A percentile compares a stretch with the other conserved stretches of the same genome.
phyloP scores from a whole-genome alignment of 1,140 invertebrate species.

The Bradynema listronoti region DNA sequence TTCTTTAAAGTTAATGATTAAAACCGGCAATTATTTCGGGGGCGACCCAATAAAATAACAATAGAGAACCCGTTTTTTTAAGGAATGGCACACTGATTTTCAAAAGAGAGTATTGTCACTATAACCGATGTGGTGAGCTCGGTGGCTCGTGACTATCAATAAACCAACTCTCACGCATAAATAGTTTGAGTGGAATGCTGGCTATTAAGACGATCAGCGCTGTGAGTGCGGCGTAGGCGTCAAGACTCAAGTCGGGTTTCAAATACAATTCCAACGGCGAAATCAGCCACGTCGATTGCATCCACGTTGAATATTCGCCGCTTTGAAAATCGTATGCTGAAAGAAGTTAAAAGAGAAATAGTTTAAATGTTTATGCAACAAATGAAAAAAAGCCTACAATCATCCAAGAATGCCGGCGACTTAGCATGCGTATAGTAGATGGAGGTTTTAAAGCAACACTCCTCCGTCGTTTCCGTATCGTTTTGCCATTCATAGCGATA shows the following conservation, averaged over 20 bases:
- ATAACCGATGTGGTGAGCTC: slow-evolving; percentile 17
- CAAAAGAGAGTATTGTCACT: no score
- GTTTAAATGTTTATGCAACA: not conserved
- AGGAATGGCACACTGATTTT: no score
- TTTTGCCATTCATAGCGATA: slow-evolving; percentile 31
- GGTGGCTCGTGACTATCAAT: slow-evolving; percentile 24
- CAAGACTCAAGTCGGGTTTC: slow-evolving; percentile 18
- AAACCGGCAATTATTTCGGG: no score
- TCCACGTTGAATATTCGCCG: slow-evolving; percentile 30
- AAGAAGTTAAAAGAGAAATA: not conserved
- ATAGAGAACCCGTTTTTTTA: no score
- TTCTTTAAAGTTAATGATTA: no score
- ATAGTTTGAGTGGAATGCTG: slow-evolving; percentile 19
- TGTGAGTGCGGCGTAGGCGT: slow-evolving; percentile 16
- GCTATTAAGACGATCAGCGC: slow-evolving; percentile 18
- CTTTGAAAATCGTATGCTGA: slow-evolving; percentile 27
- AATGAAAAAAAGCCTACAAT: slow-evolving; percentile 3
- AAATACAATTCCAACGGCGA: slow-evolving; percentile 18
- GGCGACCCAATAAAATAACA: no score
- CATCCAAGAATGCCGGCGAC: slow-evolving; percentile 26
- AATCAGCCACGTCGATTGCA: slow-evolving; percentile 18
- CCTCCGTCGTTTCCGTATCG: slow-evolving; percentile 14
- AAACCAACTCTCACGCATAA: slow-evolving; percentile 24
- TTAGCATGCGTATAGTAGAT: slow-evolving; percentile 27
- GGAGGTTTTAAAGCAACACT: slow-evolving; percentile 17